Conservation (phyloP, 2,113 vertebrate species). For the Columbina picui region DNA sequence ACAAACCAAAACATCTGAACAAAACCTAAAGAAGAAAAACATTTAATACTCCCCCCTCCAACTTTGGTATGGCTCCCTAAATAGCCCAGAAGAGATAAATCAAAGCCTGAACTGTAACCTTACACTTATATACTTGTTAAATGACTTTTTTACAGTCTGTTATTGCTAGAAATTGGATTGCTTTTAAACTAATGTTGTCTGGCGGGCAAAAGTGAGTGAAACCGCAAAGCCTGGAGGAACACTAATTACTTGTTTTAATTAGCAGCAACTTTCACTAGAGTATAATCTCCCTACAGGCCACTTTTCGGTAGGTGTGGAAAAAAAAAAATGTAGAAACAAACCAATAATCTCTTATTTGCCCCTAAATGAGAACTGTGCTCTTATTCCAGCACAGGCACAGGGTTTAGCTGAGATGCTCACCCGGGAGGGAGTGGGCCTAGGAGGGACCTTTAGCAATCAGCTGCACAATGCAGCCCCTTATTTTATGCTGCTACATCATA, state of each 20-base stretch:
- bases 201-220: slow-evolving; percentile 85
- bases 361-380: slow-evolving; percentile 82
- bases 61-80: slow-evolving; percentile 63
- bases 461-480: slow-evolving; percentile 89
- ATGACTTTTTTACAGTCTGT: slow-evolving; percentile 83
- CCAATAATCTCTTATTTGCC: slow-evolving; percentile 87
- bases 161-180: slow-evolving; percentile 84
- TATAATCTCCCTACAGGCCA: slow-evolving; percentile 88
- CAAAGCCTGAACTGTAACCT: slow-evolving; percentile 80
- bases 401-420: slow-evolving; percentile 81
- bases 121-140: slow-evolving; percentile 82
- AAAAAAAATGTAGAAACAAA: slow-evolving; percentile 83
- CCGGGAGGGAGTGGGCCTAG: slow-evolving; percentile 76
- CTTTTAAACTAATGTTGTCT: slow-evolving; percentile 85
- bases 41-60: not conserved
- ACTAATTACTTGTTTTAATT: slow-evolving; percentile 98
- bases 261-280: slow-evolving; percentile 94
- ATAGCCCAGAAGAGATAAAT: slow-evolving; percentile 76
- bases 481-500: slow-evolving; percentile 98
- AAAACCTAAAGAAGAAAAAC: not conserved
- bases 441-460: slow-evolving; percentile 91
- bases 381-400: slow-evolving; percentile 79
- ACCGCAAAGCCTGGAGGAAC: slow-evolving; percentile 89
- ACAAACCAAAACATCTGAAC: not conserved
- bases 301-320: slow-evolving; percentile 79